These are phyloP conservation scores for Phrynosoma blainvillii DNA, from an alignment of 2,113 vertebrate genomes.

Conservation along the genomic window DNA sequence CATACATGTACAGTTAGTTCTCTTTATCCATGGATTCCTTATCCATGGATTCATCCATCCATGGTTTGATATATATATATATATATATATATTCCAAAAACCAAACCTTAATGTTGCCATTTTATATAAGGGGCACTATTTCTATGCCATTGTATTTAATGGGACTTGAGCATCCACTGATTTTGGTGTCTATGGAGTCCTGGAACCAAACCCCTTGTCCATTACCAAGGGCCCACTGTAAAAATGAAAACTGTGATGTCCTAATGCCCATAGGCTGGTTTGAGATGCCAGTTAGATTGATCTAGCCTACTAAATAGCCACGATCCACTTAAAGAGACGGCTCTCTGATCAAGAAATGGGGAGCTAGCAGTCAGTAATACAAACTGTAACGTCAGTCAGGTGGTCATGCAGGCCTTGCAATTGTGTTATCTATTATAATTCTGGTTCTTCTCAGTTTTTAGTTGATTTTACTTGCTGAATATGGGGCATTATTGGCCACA, in stretches of 20 bases:
- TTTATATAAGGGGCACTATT: no score
- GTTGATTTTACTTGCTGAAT: not conserved
- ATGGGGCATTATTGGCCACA: constrained; percentile 10
- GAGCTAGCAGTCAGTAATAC: not conserved
- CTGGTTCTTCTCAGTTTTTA: constrained; percentile 28
- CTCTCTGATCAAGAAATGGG: no score
- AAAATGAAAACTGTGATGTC: not conserved
- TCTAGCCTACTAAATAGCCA: not conserved
- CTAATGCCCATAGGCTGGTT: not conserved
- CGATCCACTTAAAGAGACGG: not conserved
- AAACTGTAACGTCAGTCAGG: not conserved
- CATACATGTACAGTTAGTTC: not conserved
- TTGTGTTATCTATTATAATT: not conserved
- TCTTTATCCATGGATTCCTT: no score
- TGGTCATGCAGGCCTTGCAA: not conserved
- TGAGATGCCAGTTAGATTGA: not conserved
- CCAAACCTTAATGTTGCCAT: no score
- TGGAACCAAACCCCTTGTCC: no score
- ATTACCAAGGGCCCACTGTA: no score
- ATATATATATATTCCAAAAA: no score
- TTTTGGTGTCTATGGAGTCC: no score
- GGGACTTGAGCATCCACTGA: no score
- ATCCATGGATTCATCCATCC: no score
- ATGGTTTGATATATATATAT: no score
- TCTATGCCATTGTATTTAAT: no score